phyloP scores from a whole-genome alignment of 2,888 invertebrate genomes.

The Trichacis sp. region DNA sequence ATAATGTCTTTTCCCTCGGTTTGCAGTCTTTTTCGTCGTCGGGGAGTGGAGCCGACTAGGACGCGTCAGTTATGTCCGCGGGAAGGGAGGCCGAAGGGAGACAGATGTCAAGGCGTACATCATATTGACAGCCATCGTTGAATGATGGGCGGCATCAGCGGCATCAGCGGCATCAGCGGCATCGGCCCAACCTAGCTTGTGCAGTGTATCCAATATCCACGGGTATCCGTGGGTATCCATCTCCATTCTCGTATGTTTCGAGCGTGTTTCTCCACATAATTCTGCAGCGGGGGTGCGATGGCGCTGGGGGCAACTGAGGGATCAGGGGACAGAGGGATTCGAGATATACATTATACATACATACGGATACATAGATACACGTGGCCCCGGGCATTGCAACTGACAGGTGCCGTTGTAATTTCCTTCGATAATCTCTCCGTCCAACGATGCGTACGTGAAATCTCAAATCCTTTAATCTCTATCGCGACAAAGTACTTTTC shows the following conservation, averaged over 20 bases:
- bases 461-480: conserved; percentile 29
- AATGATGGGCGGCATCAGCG: no score
- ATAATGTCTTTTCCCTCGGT: no score
- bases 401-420: conserved; percentile 49
- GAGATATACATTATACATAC: no score
- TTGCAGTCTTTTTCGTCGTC: no score
- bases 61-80: conserved; percentile 20
- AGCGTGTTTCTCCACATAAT: conserved; percentile 33
- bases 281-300: conserved; percentile 30
- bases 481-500: neutral
- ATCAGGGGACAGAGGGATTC: conserved; percentile 17
- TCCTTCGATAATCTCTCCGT: conserved; percentile 50
- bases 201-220: no score
- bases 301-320: conserved; percentile 25
- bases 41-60: conserved; percentile 10
- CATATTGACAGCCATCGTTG: conserved; percentile 57
- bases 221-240: conserved; percentile 26
- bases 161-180: no score
- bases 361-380: conserved; percentile 14
- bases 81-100: conserved; percentile 14
- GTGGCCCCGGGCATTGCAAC: conserved; percentile 40
- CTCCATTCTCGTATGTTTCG: conserved; percentile 16
- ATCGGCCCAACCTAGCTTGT: no score
- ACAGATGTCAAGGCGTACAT: conserved; percentile 26
- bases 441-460: conserved; percentile 30